These are phyloP conservation scores for Venustaconcha ellipsiformis DNA, from an alignment of 1,140 invertebrate species.

Conservation along the genomic window DNA sequence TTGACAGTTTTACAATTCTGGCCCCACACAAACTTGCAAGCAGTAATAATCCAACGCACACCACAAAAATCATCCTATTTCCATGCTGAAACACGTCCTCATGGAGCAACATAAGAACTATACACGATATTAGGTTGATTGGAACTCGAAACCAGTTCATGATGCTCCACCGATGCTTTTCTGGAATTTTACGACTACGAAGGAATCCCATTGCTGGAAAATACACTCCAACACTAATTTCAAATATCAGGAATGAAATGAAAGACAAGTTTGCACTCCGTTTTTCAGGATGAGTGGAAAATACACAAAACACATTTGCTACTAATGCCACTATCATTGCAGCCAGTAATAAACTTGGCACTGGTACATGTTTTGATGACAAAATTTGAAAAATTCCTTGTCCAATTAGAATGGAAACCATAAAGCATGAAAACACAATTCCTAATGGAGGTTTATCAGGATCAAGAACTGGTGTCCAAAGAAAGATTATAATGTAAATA, in stretches of 20 bases:
- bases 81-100: constrained; percentile 67
- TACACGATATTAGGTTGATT: constrained; percentile 67
- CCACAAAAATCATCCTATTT: constrained; percentile 69
- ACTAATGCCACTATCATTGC: constrained; percentile 60
- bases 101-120: constrained; percentile 71
- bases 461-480: constrained; percentile 79
- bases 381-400: constrained; percentile 75
- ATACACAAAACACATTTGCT: constrained; percentile 60
- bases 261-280: constrained; percentile 69
- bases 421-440: constrained; percentile 75
- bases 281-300: constrained; percentile 56
- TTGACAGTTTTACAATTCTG: constrained; percentile 49
- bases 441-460: constrained; percentile 68
- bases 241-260: constrained; percentile 75
- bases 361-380: constrained; percentile 47
- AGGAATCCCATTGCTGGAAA: constrained; percentile 74
- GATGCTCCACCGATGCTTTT: constrained; percentile 67
- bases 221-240: constrained; percentile 72
- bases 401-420: constrained; percentile 79
- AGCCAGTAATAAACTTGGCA: constrained; percentile 63
- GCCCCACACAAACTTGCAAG: constrained; percentile 54
- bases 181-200: constrained; percentile 75
- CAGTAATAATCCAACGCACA: constrained; percentile 66
- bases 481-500: constrained; percentile 81
- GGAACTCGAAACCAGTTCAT: constrained; percentile 70